Conservation (phyloP, 2,113 vertebrate species). For the Acrocephalus arundinaceus region DNA sequence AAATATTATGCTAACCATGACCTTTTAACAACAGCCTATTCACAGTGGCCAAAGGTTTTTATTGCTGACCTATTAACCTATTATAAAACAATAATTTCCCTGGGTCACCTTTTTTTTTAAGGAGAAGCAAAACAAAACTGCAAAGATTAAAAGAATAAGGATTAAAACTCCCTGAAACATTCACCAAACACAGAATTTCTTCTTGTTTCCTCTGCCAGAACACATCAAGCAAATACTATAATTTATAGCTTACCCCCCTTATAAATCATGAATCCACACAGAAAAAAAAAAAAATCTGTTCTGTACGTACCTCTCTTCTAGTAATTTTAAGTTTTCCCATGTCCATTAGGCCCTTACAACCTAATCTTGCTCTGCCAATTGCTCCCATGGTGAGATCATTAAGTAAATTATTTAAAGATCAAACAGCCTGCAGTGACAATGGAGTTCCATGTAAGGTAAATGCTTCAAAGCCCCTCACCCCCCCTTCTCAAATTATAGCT, state of each 20-base stretch:
- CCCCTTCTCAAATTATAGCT: conserved; percentile 93
- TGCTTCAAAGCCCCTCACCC: conserved; percentile 87
- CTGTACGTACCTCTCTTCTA: conserved; percentile 72
- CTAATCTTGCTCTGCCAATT: conserved; percentile 97
- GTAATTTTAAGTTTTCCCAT: conserved; percentile 89
- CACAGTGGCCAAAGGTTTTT: conserved; percentile 41
- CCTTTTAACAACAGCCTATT: conserved; percentile 54
- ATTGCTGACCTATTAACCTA: conserved; percentile 56
- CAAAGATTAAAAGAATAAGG: conserved; percentile 29
- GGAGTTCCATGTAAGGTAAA: conserved; percentile 97
- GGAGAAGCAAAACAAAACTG: conserved; percentile 2
- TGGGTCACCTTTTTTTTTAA: not conserved
- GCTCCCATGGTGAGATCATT: conserved; percentile 99
- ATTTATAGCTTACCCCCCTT: conserved; percentile 16
- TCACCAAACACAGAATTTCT: not conserved
- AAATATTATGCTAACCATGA: conserved; percentile 48
- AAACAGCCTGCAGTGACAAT: conserved; percentile 98
- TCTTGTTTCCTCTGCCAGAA: conserved; percentile 39
- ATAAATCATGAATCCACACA: conserved; percentile 57
- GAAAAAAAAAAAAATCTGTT: conserved; percentile 39
- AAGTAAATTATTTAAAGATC: conserved; percentile 99
- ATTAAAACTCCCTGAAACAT: conserved; percentile 17
- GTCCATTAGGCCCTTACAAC: conserved; percentile 97
- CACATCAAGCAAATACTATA: conserved; percentile 30
- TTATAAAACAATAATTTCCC: conserved; percentile 62